These are phyloP conservation scores for Clarias fuscus DNA, from an alignment of 2,797 vertebrate genomes.

Conservation along the genomic window DNA sequence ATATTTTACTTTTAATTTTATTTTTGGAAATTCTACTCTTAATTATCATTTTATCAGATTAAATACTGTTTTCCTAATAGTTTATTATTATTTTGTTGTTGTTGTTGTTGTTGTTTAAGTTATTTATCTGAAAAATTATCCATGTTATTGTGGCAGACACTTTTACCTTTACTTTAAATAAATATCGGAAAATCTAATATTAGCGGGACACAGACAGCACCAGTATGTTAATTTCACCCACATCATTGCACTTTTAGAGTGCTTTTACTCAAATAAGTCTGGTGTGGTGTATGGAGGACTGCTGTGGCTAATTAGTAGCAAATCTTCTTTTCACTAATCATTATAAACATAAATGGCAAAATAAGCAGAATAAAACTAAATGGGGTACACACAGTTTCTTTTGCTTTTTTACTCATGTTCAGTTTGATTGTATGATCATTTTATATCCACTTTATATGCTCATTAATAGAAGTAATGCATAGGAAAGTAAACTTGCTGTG, in stretches of 20 bases:
- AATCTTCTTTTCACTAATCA: slow-evolving; percentile 50
- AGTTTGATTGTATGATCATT: neutral
- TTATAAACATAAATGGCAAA: slow-evolving; percentile 49
- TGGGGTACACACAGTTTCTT: neutral
- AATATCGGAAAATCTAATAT: neutral
- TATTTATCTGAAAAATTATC: neutral
- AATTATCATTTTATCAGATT: neutral
- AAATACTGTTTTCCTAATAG: neutral
- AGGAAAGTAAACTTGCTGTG: slow-evolving; percentile 46
- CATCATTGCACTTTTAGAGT: slow-evolving; percentile 31
- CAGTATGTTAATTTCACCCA: neutral
- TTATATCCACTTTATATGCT: slow-evolving; percentile 37
- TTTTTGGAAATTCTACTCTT: too few relatives aligned
- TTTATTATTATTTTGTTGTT: neutral
- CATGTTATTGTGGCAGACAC: neutral
- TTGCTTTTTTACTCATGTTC: neutral
- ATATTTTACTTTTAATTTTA: too few relatives aligned
- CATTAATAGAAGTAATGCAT: slow-evolving; percentile 54
- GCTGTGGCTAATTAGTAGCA: slow-evolving; percentile 57
- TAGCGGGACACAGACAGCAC: neutral
- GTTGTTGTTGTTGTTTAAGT: neutral
- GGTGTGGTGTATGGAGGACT: slow-evolving; percentile 58
- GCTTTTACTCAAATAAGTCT: slow-evolving; percentile 63
- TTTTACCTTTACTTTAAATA: neutral
- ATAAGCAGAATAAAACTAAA: slow-evolving; percentile 43